phyloP scores from a whole-genome alignment of 2,888 invertebrate genomes.

The Villa cingulata region DNA sequence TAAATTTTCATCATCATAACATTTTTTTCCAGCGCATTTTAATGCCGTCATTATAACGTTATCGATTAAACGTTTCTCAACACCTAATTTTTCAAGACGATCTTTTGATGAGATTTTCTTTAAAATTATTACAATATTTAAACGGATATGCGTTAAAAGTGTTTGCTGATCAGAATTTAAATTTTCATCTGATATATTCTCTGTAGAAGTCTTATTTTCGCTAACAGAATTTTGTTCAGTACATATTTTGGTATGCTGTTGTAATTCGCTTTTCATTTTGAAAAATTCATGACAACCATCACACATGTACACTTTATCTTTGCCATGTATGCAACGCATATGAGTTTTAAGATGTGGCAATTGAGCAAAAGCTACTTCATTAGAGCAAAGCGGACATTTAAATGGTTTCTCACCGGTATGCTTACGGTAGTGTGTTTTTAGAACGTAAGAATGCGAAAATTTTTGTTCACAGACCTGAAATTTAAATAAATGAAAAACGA shows the following conservation, averaged over 20 bases:
- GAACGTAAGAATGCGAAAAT: conserved; percentile 73
- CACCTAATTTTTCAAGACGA: conserved; percentile 61
- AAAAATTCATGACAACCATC: conserved; percentile 57
- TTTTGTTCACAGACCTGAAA: conserved; percentile 50
- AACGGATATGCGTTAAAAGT: conserved; percentile 57
- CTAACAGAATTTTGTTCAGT: conserved; percentile 15
- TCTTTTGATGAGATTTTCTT: conserved; percentile 73
- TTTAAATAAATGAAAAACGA: no score
- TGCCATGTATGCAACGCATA: conserved; percentile 71
- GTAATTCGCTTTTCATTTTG: conserved; percentile 59
- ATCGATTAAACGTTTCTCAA: conserved; percentile 59
- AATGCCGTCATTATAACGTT: conserved; percentile 67
- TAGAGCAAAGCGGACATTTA: conserved; percentile 55
- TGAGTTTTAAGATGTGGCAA: conserved; percentile 78
- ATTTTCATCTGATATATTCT: conserved; percentile 7
- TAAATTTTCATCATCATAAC: conserved; percentile 45
- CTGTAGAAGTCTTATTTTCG: not conserved
- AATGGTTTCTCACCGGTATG: conserved; percentile 82
- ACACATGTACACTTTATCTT: conserved; percentile 65
- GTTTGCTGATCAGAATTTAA: conserved; percentile 15
- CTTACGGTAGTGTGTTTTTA: conserved; percentile 67
- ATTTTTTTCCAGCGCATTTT: conserved; percentile 55
- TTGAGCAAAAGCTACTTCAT: conserved; percentile 58
- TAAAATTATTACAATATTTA: conserved; percentile 63
- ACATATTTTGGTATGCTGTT: conserved; percentile 47